A percentile compares a stretch with the other conserved stretches of the same genome.
These are phyloP conservation scores for Drosophila paramelanica DNA, from an alignment of 2,888 invertebrate species.

Conservation along the genomic window DNA sequence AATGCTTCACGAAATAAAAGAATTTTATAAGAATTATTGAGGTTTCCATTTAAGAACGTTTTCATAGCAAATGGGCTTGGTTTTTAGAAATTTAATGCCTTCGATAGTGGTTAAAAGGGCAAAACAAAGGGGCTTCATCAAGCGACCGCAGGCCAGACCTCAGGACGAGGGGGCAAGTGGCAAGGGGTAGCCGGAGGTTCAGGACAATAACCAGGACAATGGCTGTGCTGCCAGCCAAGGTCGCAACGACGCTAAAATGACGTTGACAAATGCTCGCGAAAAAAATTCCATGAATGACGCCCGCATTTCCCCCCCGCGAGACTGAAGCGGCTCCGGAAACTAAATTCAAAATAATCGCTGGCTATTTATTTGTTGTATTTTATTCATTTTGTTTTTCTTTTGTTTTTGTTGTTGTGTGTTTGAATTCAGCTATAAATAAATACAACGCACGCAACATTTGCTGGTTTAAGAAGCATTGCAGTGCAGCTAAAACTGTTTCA, in stretches of 20 bases:
- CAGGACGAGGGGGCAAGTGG: no score
- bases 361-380: conserved; percentile 21
- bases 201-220: conserved; percentile 48
- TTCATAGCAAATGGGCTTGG: background rate
- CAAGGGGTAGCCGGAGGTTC: background rate
- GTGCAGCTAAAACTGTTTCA: conserved; percentile 24
- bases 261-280: conserved; percentile 39
- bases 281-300: conserved; percentile 29
- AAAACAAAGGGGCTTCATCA: conserved; percentile 12
- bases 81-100: background rate
- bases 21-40: no score
- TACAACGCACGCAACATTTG: conserved; percentile 20
- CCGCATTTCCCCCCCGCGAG: background rate
- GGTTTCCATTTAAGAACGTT: no score
- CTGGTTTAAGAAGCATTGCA: conserved; percentile 17
- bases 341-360: conserved; percentile 13
- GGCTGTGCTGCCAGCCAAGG: conserved; percentile 49
- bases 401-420: background rate
- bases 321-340: background rate
- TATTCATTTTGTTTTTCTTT: background rate
- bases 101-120: background rate
- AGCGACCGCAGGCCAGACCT: background rate
- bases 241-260: conserved; percentile 18
- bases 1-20: no score
- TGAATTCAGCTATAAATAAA: conserved; percentile 43